Evolutionary conservation across 1,140 invertebrate genomes (phyloP).

Genomic region (Cheumatopsyche charites): DNA sequence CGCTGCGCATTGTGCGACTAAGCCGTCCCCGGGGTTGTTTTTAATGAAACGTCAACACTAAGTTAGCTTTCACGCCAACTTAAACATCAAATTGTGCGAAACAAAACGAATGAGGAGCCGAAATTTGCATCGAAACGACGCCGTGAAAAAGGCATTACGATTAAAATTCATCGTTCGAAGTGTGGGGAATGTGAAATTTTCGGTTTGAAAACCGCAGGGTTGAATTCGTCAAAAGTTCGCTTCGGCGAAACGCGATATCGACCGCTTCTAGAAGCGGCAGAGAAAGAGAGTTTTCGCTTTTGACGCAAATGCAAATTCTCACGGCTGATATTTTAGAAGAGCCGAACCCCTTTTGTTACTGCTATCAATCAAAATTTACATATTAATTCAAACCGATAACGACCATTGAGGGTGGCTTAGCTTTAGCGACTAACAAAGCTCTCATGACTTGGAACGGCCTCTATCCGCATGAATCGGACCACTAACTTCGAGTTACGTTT

Average conservation of each 20-base stretch:
- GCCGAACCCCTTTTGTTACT: conserved; percentile 2
- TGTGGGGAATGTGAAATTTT: too few relatives aligned
- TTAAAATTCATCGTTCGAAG: too few relatives aligned
- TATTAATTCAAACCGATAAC: conserved; percentile 27
- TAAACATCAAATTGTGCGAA: conserved; percentile 10
- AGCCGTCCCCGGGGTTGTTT: conserved; percentile 21
- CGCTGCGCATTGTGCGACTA: conserved; percentile 13
- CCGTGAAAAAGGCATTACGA: not conserved
- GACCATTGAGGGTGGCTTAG: conserved; percentile 16
- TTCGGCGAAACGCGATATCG: not conserved
- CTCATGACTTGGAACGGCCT: not conserved
- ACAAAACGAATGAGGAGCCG: not conserved
- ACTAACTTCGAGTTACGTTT: not conserved
- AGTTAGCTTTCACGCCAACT: conserved; percentile 25
- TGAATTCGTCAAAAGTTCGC: not conserved
- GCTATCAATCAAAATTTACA: conserved; percentile 28
- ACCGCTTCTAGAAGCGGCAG: not conserved
- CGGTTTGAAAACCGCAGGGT: too few relatives aligned
- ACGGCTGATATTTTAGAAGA: conserved; percentile 8
- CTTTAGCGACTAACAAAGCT: conserved; percentile 3
- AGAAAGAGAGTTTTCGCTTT: not conserved
- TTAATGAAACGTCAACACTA: conserved; percentile 28
- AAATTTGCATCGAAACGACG: not conserved
- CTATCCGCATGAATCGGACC: not conserved
- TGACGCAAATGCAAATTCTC: conserved; percentile 1